Conservation (phyloP, 1,140 invertebrate genomes). For the Lucilia cuprina region DNA sequence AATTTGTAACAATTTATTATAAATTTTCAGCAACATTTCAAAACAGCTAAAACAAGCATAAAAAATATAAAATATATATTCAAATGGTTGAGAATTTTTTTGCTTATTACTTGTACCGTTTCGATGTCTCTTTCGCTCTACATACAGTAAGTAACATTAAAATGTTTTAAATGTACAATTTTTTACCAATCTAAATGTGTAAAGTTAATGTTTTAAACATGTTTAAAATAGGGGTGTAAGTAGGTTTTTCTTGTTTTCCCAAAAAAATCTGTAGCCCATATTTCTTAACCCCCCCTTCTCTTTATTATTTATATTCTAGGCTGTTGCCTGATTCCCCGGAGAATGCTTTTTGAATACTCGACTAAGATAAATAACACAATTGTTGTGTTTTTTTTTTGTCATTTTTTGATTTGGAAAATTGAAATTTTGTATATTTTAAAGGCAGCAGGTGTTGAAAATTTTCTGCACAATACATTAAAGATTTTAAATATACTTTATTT, state of each 20-base stretch:
- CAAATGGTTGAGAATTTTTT: neutral
- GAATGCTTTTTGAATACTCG: neutral
- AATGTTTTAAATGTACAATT: no score
- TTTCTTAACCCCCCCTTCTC: neutral
- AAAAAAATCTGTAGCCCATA: neutral
- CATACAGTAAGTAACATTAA: neutral
- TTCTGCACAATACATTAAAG: neutral
- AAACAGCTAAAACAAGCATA: neutral
- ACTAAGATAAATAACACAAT: neutral
- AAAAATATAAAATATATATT: neutral
- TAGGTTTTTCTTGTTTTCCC: no score
- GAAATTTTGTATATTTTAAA: neutral
- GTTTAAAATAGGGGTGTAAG: no score
- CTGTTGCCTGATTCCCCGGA: no score
- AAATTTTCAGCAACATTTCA: constrained; percentile 14
- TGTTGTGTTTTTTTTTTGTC: neutral
- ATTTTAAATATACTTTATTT: no score
- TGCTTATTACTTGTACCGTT: neutral
- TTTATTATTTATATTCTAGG: neutral
- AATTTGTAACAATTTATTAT: constrained; percentile 18
- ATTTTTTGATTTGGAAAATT: neutral
- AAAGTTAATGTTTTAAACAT: no score
- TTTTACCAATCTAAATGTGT: neutral
- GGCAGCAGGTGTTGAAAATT: constrained; percentile 10
- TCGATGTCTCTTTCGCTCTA: neutral